Conservation (phyloP, 2,113 vertebrate species). For the Notothenia coriiceps region DNA sequence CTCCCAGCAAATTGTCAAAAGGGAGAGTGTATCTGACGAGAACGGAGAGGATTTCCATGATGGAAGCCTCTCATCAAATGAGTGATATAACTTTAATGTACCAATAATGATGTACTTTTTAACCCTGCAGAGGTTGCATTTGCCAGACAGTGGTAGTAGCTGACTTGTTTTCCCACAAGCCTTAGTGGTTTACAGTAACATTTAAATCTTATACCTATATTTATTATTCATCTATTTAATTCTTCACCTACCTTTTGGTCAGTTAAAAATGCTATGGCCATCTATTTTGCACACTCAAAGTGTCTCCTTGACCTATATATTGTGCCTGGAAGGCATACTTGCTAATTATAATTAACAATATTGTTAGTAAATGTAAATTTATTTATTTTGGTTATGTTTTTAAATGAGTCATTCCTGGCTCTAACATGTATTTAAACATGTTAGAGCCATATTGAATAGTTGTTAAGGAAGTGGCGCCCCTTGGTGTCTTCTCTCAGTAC, state of each 20-base stretch:
- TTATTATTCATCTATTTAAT: constrained; percentile 40
- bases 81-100: constrained; percentile 46
- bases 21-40: constrained; percentile 49
- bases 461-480: constrained; percentile 62
- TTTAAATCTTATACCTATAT: constrained; percentile 36
- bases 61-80: constrained; percentile 56
- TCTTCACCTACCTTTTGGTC: constrained; percentile 2
- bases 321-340: constrained; percentile 23
- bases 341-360: constrained; percentile 4
- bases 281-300: constrained; percentile 25
- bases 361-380: constrained; percentile 5
- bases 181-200: constrained; percentile 11
- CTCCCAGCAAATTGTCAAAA: constrained; percentile 83
- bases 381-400: constrained; percentile 13
- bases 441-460: constrained; percentile 22
- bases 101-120: constrained; percentile 37
- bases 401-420: background rate
- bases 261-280: constrained; percentile 2
- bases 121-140: constrained; percentile 51
- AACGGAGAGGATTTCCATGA: constrained; percentile 47
- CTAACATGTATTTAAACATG: background rate
- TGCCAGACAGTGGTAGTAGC: constrained; percentile 32
- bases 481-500: constrained; percentile 62
- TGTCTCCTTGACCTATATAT: constrained; percentile 10
- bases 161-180: constrained; percentile 29